Percentiles rank a stretch among this genome's conserved stretches.
Evolutionary conservation across 2,797 vertebrate species (phyloP).

Genomic region (Crypturellus tataupa): DNA sequence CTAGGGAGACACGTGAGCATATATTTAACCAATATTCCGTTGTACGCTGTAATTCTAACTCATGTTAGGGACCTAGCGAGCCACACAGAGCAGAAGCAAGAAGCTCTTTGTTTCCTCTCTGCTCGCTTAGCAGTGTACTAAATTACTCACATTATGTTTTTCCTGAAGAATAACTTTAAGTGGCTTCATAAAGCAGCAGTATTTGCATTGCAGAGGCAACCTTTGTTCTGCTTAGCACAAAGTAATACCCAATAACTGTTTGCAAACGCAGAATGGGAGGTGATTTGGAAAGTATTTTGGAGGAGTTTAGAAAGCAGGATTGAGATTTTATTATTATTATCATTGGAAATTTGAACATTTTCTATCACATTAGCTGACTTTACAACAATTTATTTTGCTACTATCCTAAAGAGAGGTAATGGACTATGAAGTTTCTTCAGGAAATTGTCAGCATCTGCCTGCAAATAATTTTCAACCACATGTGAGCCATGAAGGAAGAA

Average conservation of each 20-base stretch:
- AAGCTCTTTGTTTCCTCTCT: neutral
- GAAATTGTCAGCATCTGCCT: constrained; percentile 75
- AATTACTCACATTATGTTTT: neutral
- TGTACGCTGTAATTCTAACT: neutral
- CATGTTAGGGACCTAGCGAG: neutral
- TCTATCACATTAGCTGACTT: constrained; percentile 73
- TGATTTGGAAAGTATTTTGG: constrained; percentile 44
- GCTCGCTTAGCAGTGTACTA: neutral
- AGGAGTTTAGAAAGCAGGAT: constrained; percentile 58
- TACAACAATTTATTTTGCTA: constrained; percentile 75
- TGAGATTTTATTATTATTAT: constrained; percentile 68
- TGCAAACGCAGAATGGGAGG: constrained; percentile 12
- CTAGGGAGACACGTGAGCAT: neutral
- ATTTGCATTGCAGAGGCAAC: neutral
- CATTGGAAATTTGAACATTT: constrained; percentile 70
- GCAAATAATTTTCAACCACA: constrained; percentile 66
- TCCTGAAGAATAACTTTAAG: constrained; percentile 42
- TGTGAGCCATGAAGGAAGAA: constrained; percentile 60
- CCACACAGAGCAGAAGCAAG: neutral
- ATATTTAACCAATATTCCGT: neutral
- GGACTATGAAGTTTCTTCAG: constrained; percentile 76
- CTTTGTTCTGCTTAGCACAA: constrained; percentile 37
- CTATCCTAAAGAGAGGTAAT: constrained; percentile 76
- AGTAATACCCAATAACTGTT: neutral
- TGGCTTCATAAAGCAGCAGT: neutral